Conservation (phyloP, 92 coral and sea anemone species). For the Muricea muricata region DNA sequence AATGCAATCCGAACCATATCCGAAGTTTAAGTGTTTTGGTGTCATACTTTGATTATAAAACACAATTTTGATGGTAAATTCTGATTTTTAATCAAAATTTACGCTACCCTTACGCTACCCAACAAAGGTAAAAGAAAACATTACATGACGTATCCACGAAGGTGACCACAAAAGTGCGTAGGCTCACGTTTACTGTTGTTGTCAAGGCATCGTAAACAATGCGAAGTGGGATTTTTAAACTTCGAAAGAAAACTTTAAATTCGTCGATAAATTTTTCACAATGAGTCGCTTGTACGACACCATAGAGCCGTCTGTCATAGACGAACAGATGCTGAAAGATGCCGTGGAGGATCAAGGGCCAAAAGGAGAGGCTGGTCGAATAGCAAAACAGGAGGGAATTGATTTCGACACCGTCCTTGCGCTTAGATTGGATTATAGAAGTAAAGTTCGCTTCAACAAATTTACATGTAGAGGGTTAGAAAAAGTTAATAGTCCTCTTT, state of each 20-base stretch:
- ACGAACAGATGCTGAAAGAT: constrained; percentile 98
- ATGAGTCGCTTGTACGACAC: constrained; percentile 99
- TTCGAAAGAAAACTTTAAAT: neutral
- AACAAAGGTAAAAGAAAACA: too few relatives aligned
- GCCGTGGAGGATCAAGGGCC: constrained; percentile 99
- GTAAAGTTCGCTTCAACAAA: constrained; percentile 59
- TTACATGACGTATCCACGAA: neutral
- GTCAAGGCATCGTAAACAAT: constrained; percentile 38
- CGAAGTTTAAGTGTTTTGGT: too few relatives aligned
- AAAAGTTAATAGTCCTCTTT: too few relatives aligned
- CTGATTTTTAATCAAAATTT: too few relatives aligned
- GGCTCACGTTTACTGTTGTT: constrained; percentile 30
- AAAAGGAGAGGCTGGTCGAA: constrained; percentile 97
- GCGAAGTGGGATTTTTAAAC: constrained; percentile 17
- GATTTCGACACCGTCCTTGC: constrained; percentile 90
- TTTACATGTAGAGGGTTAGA: neutral
- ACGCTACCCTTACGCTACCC: too few relatives aligned
- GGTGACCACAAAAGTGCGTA: constrained; percentile 8
- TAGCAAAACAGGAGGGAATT: constrained; percentile 94
- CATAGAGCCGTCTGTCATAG: constrained; percentile 98
- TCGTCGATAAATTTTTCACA: constrained; percentile 19
- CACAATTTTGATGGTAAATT: too few relatives aligned
- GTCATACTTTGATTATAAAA: too few relatives aligned
- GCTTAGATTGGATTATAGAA: constrained; percentile 93
- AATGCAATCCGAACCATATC: too few relatives aligned